These are phyloP conservation scores for Tapera naevia DNA, from an alignment of 2,797 vertebrate species.

Conservation along the genomic window DNA sequence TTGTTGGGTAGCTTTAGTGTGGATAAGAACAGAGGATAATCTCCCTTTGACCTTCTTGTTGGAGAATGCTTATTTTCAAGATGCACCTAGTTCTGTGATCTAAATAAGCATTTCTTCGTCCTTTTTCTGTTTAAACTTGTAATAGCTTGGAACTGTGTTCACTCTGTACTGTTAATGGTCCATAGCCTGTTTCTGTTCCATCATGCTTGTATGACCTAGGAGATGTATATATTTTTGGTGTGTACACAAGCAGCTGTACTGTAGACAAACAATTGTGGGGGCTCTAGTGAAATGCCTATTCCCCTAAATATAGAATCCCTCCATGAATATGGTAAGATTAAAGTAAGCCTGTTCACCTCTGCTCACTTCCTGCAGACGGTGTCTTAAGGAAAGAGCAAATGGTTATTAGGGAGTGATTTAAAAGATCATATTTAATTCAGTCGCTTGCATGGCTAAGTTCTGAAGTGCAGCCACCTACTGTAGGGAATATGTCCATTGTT, in stretches of 20 bases:
- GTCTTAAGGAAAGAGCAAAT: background rate
- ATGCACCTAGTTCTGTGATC: background rate
- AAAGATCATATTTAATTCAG: background rate
- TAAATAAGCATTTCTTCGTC: background rate
- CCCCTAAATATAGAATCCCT: background rate
- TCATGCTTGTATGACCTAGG: background rate
- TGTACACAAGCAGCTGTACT: constrained; percentile 17
- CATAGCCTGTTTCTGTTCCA: background rate
- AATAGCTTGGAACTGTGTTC: background rate
- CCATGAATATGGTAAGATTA: background rate
- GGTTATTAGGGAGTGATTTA: background rate
- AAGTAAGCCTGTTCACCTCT: background rate
- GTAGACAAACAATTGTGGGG: too few species aligned
- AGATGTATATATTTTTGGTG: background rate
- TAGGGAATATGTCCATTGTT: background rate
- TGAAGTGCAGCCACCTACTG: background rate
- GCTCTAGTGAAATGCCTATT: constrained; percentile 6
- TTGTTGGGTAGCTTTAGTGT: background rate
- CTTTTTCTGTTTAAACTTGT: background rate
- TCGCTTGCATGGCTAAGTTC: background rate
- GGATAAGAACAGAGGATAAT: background rate
- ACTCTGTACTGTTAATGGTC: background rate
- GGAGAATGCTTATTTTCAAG: background rate
- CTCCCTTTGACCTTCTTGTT: background rate
- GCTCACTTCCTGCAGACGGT: background rate